phyloP scores from a whole-genome alignment of 2,797 vertebrate genomes.

The Xenentodon cancila region DNA sequence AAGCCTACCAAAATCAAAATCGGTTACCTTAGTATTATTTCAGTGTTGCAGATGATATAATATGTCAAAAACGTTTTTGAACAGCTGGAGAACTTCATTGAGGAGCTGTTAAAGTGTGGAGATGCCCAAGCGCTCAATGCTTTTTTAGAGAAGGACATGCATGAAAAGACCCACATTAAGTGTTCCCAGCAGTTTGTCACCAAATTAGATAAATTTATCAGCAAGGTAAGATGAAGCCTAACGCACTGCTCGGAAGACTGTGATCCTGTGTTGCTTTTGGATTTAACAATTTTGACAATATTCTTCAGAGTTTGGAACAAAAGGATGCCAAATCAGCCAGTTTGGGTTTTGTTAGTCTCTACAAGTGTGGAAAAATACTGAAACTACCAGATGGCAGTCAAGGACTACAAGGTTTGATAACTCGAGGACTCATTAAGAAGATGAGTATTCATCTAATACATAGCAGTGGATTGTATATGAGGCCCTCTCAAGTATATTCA shows the following conservation, averaged over 20 bases:
- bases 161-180: slow-evolving; percentile 75
- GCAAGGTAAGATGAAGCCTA: slow-evolving; percentile 78
- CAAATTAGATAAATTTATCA: slow-evolving; percentile 90
- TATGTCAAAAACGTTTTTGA: not conserved
- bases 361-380: slow-evolving; percentile 84
- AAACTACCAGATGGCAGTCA: slow-evolving; percentile 79
- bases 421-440: slow-evolving; percentile 89
- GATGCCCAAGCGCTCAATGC: slow-evolving; percentile 79
- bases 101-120: slow-evolving; percentile 82
- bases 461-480: not conserved
- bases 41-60: not conserved
- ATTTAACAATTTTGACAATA: not conserved
- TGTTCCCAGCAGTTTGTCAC: slow-evolving; percentile 89
- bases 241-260: not conserved
- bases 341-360: slow-evolving; percentile 80
- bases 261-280: not conserved
- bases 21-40: not conserved
- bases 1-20: not conserved
- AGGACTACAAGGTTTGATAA: slow-evolving; percentile 83
- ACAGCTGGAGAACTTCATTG: slow-evolving; percentile 88
- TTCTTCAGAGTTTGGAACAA: slow-evolving; percentile 85
- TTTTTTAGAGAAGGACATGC: slow-evolving; percentile 80
- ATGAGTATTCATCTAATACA: slow-evolving; percentile 83
- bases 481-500: not conserved
- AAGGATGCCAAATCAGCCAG: slow-evolving; percentile 78